These are phyloP conservation scores for Lanius ludovicianus DNA, from an alignment of 2,113 vertebrate genomes.

Conservation along the genomic window DNA sequence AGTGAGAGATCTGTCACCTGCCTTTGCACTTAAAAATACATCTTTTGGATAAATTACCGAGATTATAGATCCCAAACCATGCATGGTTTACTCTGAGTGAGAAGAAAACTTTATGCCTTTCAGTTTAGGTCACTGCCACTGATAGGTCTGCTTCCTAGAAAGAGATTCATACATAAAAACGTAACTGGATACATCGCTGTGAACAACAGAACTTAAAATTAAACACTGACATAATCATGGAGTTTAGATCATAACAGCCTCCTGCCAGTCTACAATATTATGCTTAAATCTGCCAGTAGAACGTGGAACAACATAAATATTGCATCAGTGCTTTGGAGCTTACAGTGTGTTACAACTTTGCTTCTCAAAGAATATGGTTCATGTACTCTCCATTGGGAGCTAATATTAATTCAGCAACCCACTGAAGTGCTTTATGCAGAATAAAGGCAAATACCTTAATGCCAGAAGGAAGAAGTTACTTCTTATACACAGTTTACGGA, in stretches of 20 bases:
- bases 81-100: not conserved
- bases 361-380: conserved; percentile 21
- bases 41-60: not conserved
- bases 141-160: not conserved
- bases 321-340: conserved; percentile 55
- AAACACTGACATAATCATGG: conserved; percentile 32
- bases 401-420: conserved; percentile 14
- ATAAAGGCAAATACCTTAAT: conserved; percentile 16
- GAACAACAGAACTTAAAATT: conserved; percentile 32
- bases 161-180: not conserved
- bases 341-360: conserved; percentile 23
- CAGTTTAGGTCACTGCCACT: not conserved
- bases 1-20: not conserved
- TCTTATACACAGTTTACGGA: not conserved
- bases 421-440: conserved; percentile 1
- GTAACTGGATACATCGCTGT: not conserved
- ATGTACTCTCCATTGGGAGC: conserved; percentile 26
- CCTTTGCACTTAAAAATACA: not conserved
- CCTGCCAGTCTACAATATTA: conserved; percentile 55
- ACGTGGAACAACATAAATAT: conserved; percentile 59
- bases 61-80: not conserved
- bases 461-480: not conserved
- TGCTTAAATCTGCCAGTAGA: conserved; percentile 57
- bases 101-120: not conserved
- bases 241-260: conserved; percentile 32